Conservation (phyloP, 2,797 vertebrate genomes). For the Parambassis ranga region DNA sequence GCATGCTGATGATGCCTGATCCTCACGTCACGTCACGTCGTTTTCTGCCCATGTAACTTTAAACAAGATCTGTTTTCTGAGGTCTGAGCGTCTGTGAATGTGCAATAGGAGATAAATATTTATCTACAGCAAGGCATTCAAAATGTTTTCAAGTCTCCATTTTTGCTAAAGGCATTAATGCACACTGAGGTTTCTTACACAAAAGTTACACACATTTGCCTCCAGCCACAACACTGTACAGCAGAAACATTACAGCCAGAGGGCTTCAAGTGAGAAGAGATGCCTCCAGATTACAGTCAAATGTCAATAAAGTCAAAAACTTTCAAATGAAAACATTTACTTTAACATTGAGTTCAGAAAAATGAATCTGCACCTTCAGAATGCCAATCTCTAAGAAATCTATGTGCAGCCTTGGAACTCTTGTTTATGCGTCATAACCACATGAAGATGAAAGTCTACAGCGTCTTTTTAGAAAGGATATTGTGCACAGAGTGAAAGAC, state of each 20-base stretch:
- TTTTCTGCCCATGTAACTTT: no score
- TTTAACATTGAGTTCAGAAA: neutral
- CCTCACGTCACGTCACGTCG: no score
- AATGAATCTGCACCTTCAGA: neutral
- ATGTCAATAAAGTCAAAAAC: neutral
- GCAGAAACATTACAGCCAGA: neutral
- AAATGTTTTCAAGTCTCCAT: no score
- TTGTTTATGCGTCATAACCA: constrained; percentile 1
- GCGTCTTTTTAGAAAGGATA: neutral
- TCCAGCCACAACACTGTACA: neutral
- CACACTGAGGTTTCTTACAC: no score
- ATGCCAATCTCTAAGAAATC: neutral
- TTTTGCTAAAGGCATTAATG: no score
- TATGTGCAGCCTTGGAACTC: neutral
- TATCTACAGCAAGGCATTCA: no score
- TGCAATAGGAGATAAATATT: no score
- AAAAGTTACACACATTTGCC: neutral
- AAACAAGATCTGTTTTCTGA: no score
- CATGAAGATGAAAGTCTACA: neutral
- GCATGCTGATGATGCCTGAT: no score
- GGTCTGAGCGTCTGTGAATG: no score
- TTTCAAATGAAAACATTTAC: neutral
- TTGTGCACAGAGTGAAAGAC: constrained; percentile 13
- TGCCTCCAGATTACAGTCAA: neutral
- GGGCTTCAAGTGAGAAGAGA: neutral